phyloP scores from a whole-genome alignment of 2,113 vertebrate species.

The Cyprinodon tularosa region DNA sequence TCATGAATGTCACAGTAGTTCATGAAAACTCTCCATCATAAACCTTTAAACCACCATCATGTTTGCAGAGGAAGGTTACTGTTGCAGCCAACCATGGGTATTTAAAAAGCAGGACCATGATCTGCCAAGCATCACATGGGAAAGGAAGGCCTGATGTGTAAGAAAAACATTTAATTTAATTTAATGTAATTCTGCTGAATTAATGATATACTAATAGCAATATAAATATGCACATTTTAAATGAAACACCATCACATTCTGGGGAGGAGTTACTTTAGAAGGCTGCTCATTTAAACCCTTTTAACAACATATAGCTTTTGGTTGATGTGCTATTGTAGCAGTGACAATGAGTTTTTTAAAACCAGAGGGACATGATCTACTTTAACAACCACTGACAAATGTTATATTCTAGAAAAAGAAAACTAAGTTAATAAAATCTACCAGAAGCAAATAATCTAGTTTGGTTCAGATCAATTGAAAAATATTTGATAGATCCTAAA shows the following conservation, averaged over 20 bases:
- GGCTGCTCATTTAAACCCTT: background rate
- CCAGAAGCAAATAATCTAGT: too few species aligned
- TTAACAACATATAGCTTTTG: background rate
- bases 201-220: background rate
- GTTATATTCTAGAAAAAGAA: background rate
- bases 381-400: background rate
- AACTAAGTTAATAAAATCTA: background rate
- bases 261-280: too few species aligned
- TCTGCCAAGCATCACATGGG: too few species aligned
- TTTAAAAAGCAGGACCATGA: background rate
- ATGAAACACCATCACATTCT: too few species aligned
- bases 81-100: background rate
- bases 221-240: background rate
- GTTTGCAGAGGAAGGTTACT: background rate
- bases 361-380: background rate
- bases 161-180: too few species aligned
- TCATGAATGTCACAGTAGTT: background rate
- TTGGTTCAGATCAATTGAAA: background rate
- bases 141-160: too few species aligned
- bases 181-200: too few species aligned
- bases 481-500: too few species aligned
- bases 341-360: background rate
- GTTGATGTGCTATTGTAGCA: background rate
- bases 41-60: background rate
- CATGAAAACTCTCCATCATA: background rate